A percentile compares a stretch with the other conserved stretches of the same genome.
These are phyloP conservation scores for Lutraria rhynchaena DNA, from an alignment of 1,140 invertebrate species.

Conservation along the genomic window DNA sequence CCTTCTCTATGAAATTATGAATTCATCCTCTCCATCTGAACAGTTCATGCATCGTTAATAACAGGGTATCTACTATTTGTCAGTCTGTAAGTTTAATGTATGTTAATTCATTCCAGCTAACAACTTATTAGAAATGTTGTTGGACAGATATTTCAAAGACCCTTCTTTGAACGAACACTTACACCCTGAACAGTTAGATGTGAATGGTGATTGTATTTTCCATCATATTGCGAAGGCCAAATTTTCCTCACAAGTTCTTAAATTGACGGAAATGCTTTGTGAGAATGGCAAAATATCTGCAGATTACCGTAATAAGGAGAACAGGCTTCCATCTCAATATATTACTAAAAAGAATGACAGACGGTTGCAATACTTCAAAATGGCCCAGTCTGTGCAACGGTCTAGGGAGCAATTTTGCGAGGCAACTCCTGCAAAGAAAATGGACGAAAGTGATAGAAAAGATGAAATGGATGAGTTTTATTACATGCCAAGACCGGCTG, in stretches of 20 bases:
- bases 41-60: not conserved
- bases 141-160: conserved; percentile 63
- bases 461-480: conserved; percentile 12
- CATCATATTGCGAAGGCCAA: conserved; percentile 70
- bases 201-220: conserved; percentile 69
- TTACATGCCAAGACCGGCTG: conserved; percentile 32
- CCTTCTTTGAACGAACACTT: conserved; percentile 62
- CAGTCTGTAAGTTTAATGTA: not conserved
- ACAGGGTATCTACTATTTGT: not conserved
- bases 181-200: conserved; percentile 60
- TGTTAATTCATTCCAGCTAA: no score
- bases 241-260: conserved; percentile 66
- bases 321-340: conserved; percentile 68
- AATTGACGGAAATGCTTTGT: conserved; percentile 70
- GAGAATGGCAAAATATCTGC: conserved; percentile 63
- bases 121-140: conserved; percentile 69
- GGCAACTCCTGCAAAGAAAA: not conserved
- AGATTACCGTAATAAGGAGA: conserved; percentile 65
- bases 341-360: conserved; percentile 71
- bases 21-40: not conserved
- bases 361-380: conserved; percentile 66
- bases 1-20: no score
- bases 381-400: conserved; percentile 45
- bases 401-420: conserved; percentile 28
- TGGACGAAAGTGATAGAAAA: not conserved